Percentiles rank a stretch among this genome's conserved stretches.
These are phyloP conservation scores for Diploscapter pachys DNA, from an alignment of 1,140 invertebrate genomes.

Conservation along the genomic window DNA sequence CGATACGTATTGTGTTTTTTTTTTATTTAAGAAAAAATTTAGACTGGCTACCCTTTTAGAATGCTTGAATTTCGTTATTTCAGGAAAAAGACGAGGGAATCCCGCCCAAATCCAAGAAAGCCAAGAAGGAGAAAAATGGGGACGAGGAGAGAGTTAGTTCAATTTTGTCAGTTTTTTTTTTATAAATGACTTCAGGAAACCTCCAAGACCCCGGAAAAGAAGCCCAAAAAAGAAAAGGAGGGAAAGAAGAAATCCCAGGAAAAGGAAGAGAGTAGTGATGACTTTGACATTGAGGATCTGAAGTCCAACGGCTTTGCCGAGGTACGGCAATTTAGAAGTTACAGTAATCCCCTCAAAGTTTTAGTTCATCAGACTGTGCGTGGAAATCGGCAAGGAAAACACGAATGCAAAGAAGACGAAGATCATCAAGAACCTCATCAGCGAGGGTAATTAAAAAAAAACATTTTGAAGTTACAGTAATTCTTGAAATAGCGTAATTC, in stretches of 20 bases:
- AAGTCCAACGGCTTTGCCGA: slow-evolving; percentile 30
- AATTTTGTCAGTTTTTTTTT: neutral
- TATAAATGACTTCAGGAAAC: neutral
- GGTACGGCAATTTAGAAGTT: slow-evolving; percentile 1
- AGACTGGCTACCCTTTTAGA: neutral
- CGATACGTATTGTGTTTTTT: neutral
- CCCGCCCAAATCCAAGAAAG: neutral
- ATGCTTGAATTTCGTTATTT: neutral
- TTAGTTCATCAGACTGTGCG: slow-evolving; percentile 32
- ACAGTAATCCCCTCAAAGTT: neutral
- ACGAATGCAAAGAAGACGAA: slow-evolving; percentile 17
- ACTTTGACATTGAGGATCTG: slow-evolving; percentile 14
- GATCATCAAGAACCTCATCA: slow-evolving; percentile 17
- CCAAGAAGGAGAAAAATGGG: slow-evolving; percentile 9
- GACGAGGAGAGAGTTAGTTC: neutral
- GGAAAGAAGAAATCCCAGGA: slow-evolving; percentile 7
- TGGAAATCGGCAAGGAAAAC: slow-evolving; percentile 2
- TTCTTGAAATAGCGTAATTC: neutral
- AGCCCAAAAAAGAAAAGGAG: slow-evolving; percentile 6
- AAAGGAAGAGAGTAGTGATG: slow-evolving; percentile 15
- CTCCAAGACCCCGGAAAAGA: neutral
- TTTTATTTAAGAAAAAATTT: no score
- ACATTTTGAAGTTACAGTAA: no score
- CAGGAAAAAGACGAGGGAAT: slow-evolving; percentile 12
- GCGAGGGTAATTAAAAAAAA: slow-evolving; percentile 14